A percentile compares a stretch with the other conserved stretches of the same genome.
Evolutionary conservation across 2,888 invertebrate species (phyloP).

Genomic region (Pterostichus niger): DNA sequence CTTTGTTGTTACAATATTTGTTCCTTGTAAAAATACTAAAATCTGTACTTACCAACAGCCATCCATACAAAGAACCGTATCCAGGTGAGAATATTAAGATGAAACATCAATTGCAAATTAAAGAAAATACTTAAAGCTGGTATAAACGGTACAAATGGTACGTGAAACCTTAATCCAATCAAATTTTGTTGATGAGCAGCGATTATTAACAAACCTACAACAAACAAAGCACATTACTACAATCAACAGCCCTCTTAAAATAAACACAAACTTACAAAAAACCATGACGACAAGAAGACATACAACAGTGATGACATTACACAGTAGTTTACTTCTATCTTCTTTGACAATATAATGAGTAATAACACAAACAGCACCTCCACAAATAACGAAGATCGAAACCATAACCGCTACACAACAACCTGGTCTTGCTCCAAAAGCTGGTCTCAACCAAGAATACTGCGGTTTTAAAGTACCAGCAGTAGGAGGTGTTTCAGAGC

Average conservation of each 20-base stretch:
- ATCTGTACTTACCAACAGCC: constrained; percentile 82
- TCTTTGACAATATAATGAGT: constrained; percentile 80
- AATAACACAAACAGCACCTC: constrained; percentile 85
- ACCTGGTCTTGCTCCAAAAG: constrained; percentile 88
- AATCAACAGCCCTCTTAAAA: neutral
- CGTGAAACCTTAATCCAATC: constrained; percentile 85
- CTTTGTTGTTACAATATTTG: too few species aligned
- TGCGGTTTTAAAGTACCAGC: constrained; percentile 88
- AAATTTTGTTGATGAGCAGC: constrained; percentile 88
- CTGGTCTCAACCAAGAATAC: constrained; percentile 86
- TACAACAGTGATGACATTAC: constrained; percentile 83
- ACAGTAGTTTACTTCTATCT: constrained; percentile 81
- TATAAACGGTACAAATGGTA: constrained; percentile 89
- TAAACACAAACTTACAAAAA: constrained; percentile 79
- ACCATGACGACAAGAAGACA: constrained; percentile 82
- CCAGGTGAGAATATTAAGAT: constrained; percentile 90
- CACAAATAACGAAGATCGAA: constrained; percentile 83
- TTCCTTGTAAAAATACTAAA: too few species aligned
- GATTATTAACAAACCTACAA: constrained; percentile 84
- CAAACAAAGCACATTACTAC: constrained; percentile 7
- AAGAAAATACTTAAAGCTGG: constrained; percentile 90
- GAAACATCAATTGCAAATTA: constrained; percentile 91
- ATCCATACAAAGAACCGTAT: constrained; percentile 93
- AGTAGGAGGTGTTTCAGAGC: constrained; percentile 77
- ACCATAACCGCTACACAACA: constrained; percentile 87